Base-by-base conservation (phyloP, 2,113 vertebrate species). In the Callionymus lyra region DNA sequence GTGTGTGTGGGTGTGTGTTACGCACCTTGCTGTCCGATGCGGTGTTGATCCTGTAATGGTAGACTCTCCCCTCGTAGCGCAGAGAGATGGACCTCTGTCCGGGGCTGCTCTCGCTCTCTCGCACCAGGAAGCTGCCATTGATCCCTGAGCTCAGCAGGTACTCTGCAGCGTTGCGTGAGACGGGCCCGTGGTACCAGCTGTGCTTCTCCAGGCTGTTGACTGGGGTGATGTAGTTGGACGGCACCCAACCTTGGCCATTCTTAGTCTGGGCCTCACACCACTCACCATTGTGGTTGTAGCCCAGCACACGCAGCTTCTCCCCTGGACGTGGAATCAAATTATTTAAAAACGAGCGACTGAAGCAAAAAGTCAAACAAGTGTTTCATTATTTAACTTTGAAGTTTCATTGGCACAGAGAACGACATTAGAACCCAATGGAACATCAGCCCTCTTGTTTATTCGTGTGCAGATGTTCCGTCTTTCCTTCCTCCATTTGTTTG, bases 121-220 rank as follows among this genome's bases (percentile, higher is more conserved):
- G 89, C 8, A 99, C 95, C 78, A 99, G 85, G 69, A 99, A 99
- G 76, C 94, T 98, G 56, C 95, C 95, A 1, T 99, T 99, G 81
- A 98, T 99, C 2, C 94, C 87, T 16, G 94, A 98, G 85, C 95
- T 99, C 45, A 99, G 86, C 33, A 99, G 89, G 46, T 99, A 99
- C 77, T 99, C 95, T 0, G 95, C 95, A 0, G 95, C 95, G 0
- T 91, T 97, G 71, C 95, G 92, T 0, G 95, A 99, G 80, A 99
- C 94, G 0, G 95, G 95, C 4, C 95, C 95, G 0, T 99, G 95
- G 84, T 97, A 99, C 95, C 95, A 99, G 19, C 94, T 97, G 74
- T 99, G 95, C 59, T 99, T 99, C 68, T 99, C 95, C 78, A 98
- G 76, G 72, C 95, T 99, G 85, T 98, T 99, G 64, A 99, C 95